A percentile compares a stretch with the other conserved stretches of the same genome.
These are phyloP conservation scores for Tortricodes alternella DNA, from an alignment of 2,888 invertebrate genomes.

Conservation along the genomic window DNA sequence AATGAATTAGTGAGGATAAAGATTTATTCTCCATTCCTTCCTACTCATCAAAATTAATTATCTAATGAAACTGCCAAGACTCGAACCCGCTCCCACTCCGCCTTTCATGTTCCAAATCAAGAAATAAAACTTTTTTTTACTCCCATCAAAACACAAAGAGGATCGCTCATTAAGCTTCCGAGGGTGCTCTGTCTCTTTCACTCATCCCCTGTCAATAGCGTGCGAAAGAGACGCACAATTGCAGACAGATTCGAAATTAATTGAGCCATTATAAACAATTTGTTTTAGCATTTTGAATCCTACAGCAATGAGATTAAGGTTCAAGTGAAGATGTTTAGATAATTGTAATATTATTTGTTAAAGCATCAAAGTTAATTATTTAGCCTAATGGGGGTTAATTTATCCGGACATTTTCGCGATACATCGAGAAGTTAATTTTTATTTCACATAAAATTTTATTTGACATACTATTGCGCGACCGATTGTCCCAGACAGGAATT, in stretches of 20 bases:
- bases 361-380: slow-evolving; percentile 17
- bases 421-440: neutral
- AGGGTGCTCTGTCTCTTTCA: slow-evolving; percentile 23
- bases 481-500: neutral
- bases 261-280: slow-evolving; percentile 24
- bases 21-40: neutral
- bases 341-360: slow-evolving; percentile 24
- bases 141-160: slow-evolving; percentile 24
- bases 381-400: slow-evolving; percentile 2
- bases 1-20: too few species aligned
- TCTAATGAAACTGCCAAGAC: neutral
- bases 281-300: slow-evolving; percentile 12
- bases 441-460: too few species aligned
- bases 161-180: slow-evolving; percentile 27
- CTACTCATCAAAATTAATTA: neutral
- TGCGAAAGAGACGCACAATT: slow-evolving; percentile 21
- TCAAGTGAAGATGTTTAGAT: slow-evolving; percentile 1
- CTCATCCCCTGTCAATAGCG: slow-evolving; percentile 6
- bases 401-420: neutral
- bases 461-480: too few species aligned
- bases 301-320: slow-evolving; percentile 2
- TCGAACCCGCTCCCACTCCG: neutral
- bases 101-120: slow-evolving; percentile 6
- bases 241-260: slow-evolving; percentile 34
- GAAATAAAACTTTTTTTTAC: slow-evolving; percentile 17